Percentiles rank a stretch among this genome's conserved stretches.
Evolutionary conservation across 2,113 vertebrate genomes (phyloP).

Genomic region (Platycercus adscitus): DNA sequence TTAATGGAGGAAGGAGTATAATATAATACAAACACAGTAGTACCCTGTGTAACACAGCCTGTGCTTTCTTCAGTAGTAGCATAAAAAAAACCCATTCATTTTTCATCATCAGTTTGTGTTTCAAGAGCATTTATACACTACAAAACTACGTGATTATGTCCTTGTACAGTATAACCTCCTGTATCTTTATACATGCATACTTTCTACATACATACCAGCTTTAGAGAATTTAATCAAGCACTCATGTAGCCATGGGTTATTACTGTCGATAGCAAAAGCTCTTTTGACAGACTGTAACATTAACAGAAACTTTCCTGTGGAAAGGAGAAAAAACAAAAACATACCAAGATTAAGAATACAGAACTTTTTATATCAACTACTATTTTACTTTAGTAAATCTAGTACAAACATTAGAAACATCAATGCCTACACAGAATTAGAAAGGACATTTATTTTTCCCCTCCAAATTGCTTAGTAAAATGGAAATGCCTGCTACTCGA

Average conservation of each 20-base stretch:
- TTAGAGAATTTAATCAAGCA: slow-evolving; percentile 84
- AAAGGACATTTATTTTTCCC: neutral
- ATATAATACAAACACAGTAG: neutral
- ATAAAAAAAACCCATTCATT: fast-evolving
- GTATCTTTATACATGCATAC: neutral
- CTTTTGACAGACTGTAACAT: slow-evolving; percentile 84
- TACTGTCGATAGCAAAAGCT: slow-evolving; percentile 79
- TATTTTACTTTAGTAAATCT: neutral
- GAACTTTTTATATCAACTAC: neutral
- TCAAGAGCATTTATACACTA: neutral
- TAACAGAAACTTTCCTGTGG: slow-evolving; percentile 80
- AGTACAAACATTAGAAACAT: neutral
- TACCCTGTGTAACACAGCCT: neutral
- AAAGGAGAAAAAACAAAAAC: slow-evolving; percentile 3
- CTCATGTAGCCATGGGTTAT: slow-evolving; percentile 82
- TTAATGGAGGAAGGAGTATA: neutral
- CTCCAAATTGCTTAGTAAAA: neutral
- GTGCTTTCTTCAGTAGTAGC: neutral
- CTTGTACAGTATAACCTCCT: neutral
- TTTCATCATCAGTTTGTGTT: neutral
- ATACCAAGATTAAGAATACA: neutral
- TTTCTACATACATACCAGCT: slow-evolving; percentile 72
- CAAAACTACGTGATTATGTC: neutral
- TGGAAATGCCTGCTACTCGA: neutral
- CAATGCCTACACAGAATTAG: neutral